Evolutionary conservation across 2,113 vertebrate species (phyloP).

Genomic region (Phoenicopterus ruber): DNA sequence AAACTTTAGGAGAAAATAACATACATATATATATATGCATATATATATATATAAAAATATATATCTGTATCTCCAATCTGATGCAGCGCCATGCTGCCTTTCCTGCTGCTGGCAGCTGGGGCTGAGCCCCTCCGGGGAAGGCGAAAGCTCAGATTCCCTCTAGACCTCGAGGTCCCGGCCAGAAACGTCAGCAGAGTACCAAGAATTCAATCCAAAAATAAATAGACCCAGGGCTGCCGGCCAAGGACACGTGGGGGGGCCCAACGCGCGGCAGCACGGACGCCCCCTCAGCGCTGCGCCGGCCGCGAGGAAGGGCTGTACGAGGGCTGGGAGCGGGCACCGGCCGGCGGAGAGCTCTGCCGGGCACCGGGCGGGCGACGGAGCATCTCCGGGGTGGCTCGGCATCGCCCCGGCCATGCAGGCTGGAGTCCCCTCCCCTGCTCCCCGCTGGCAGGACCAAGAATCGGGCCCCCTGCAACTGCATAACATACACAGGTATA

Average conservation of each 20-base stretch:
- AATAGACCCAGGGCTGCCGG: constrained; percentile 59
- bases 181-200: constrained; percentile 43
- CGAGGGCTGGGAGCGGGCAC: not conserved
- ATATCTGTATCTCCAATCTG: not conserved
- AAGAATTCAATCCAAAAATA: constrained; percentile 72
- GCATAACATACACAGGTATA: constrained; percentile 70
- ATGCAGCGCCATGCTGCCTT: not conserved
- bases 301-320: not conserved
- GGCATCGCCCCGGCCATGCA: accelerated
- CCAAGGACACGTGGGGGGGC: not conserved
- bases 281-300: not conserved
- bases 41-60: not conserved
- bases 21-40: not conserved
- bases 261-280: not conserved
- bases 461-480: not conserved
- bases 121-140: not conserved
- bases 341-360: not conserved
- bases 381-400: not conserved
- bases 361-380: not conserved
- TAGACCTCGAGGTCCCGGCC: not conserved
- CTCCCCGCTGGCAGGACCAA: not conserved
- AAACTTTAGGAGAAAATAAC: not conserved
- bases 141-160: constrained; percentile 1
- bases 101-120: not conserved
- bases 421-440: not conserved